Evolutionary conservation across 2,888 invertebrate genomes (phyloP), one percentile per base, ranked within the genome.

Genomic region (Callyntrura sp.): DNA sequence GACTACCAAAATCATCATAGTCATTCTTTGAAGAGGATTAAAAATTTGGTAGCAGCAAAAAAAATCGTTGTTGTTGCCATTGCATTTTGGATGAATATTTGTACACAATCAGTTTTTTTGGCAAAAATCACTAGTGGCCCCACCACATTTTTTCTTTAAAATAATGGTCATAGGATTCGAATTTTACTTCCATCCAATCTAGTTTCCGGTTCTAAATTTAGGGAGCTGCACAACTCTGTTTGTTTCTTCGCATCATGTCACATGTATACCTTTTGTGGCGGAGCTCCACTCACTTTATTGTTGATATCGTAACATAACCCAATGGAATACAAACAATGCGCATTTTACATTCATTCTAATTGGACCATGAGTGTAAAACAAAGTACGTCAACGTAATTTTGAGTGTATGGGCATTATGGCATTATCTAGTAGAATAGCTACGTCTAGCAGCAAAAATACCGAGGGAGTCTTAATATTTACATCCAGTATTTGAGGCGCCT

Each of bases 171-270:
- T 35, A 35, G 6, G 35, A 35, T 35, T 4, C 35, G 6, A 2
- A 35, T 35, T 35, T 35, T n/a, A n/a, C n/a, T 12, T 68, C 11
- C 35, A 81, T 87, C 86, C 86, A 79, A 81, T 68, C 43, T 43
- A 17, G 81, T 87, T 87, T 87, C 86, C 86, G 79, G 86, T 68
- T 87, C 17, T 68, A 45, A 79, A 68, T 85, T 35, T 35, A 35
- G 35, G 35, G 35, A 4, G 35, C 35, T 35, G 6, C 35, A 35
- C 6, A 35, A 78, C 62, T 48, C 17, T 43, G n/a, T 20, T 45
- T 1, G n/a, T 45, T 73, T 73, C 6, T 73, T 73, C 45, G 73
- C 73, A 45, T 43, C 45, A 20, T 9, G 35, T 43, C 45, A 20
- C 2, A 6, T 35, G 35, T 35, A 35, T 35, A 2, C 6, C 6